Base-by-base conservation (phyloP, 2,888 invertebrate genomes). In the Globia sparganii region DNA sequence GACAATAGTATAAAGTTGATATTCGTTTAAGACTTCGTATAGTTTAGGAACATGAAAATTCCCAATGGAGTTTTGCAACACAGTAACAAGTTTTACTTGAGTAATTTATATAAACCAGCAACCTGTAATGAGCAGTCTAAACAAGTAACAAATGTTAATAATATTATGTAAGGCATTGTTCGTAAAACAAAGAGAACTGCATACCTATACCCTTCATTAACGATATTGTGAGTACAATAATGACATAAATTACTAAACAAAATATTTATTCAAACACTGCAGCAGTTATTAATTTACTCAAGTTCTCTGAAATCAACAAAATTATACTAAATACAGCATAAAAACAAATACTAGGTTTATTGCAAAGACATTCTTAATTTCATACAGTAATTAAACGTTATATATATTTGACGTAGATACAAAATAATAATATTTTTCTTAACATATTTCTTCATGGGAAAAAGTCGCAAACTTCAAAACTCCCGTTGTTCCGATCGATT, bases 401-500 rank as follows among this genome's bases (percentile, higher is more conserved):
- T 56, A 61, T 56, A 61, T 77, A 67, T 82, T 69, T 69, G 8
- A 40, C 21, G 18, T n/a, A 62, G 37, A 68, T 34, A 65, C 46
- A 64, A n/a, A 43, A 53, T 40, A 43, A 53, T 40, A 28, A 65
- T 69, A 61, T 56, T 71, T 67, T 76, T 81, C 56, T 67, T 71
- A 70, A 72, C 28, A 61, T 15, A 77, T 75, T 83, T 72, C 58
- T 75, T 81, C 43, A 68, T 87, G 86, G 82, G 85, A 85, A 85
- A 77, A 34, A 59, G 4, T n/a, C 21, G 25, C 67, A 70, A 81
- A 64, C 62, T 72, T n/a, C 58, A 66, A 80, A 83, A 77, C 66
- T 85, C 81, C 86, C 86, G 87, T 87, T 88, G 78, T 72, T 58
- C 62, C 28, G 71, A 77, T 49, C 68, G 66, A 78, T 86, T 79